Evolutionary conservation across 2,797 vertebrate genomes (phyloP), one percentile per base, ranked within the genome.

Genomic region (Helarctos malayanus): DNA sequence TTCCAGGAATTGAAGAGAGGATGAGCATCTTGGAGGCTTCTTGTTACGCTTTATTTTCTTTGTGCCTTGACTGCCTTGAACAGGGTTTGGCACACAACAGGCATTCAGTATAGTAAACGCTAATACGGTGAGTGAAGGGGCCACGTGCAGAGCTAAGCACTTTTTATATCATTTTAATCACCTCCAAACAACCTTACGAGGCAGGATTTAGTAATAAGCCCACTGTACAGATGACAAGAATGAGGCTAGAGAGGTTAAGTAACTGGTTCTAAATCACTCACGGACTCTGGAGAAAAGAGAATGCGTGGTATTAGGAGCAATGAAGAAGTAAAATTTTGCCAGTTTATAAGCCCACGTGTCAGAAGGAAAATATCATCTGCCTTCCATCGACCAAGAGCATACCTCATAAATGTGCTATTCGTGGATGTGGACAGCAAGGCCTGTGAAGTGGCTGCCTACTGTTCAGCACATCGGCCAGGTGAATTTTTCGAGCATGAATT

Each of bases 161-260:
- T 83, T 83, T 95, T 88, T 59, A 5, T 56, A 86, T 73, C 29
- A 95, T 56, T 92, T 93, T 79, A 92, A 91, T 68, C 81, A 85
- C 68, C 52, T 86, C 35, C 35, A 94, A 84, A 95, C 56, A 85
- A 81, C 23, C 29, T 18, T 79, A 82, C 32, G 61, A 93, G 7
- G 6, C 29, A 89, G 18, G 32, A 21, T 84, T 89, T 94, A 92
- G 49, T 93, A 61, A 89, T 73, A 59, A 93, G 18, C 1, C 41
- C 86, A 78, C 45, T 81, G 41, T 68, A 73, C 1, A 61, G 68
- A 82, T 79, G 18, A 95, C 82, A 56, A 89, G 45, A 94, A 85
- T 68, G 35, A 95, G 68, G 32, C 25, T 38, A 65, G 49, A 89
- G 54, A 88, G 41, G n/a, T 88, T 84, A 92, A 88, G 47, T 78